Base-by-base conservation (phyloP, 1,140 invertebrate species). In the Chironomus tepperi region DNA sequence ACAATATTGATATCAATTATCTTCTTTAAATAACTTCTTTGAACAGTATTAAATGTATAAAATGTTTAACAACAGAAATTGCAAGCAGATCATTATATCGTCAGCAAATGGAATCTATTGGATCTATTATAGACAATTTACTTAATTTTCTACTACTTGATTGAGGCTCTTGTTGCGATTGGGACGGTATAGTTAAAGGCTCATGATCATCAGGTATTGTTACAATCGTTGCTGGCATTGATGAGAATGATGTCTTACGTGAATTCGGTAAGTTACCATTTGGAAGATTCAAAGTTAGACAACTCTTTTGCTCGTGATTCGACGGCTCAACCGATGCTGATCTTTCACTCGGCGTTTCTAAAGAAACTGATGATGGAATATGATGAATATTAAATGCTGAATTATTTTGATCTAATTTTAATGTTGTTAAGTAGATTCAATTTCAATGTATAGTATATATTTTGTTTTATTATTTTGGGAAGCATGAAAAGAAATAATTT, bases 301-400 rank as follows among this genome's bases (percentile, higher is more conserved):
- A 21, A 16, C 18, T 70, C 65, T 70, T 70, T 70, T 70, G 16
- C 16, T 70, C 65, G 16, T 70, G 65, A 70, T 70, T 70, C 9
- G 65, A 70, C 9, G 16, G 65, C 65, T 70, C 65, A 21, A 21
- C 18, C 1, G 65, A 70, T 70, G 19, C 16, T 70, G 65, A 70
- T 70, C 65, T 70, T 19, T 70, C 65, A 21, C 65, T 70, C 10
- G 65, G 19, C 10, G 65, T 18, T 10, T 70, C 65, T 70, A 19
- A 19, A 21, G 65, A n/a, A 57, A 57, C 47, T 57, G 47, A 18
- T 16, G 16, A 19, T 18, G 18, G 65, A 19, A 70, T 19, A 8
- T 18, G 65, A 70, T 70, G 65, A 70, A 70, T 18, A 19, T 70
- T 70, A 70, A 57, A 70, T 70, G 16, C 65, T 70, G n/a, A 70